These are phyloP conservation scores for Brachyhypopomus occidentalis DNA, from an alignment of 2,113 vertebrate species.

Conservation along the genomic window DNA sequence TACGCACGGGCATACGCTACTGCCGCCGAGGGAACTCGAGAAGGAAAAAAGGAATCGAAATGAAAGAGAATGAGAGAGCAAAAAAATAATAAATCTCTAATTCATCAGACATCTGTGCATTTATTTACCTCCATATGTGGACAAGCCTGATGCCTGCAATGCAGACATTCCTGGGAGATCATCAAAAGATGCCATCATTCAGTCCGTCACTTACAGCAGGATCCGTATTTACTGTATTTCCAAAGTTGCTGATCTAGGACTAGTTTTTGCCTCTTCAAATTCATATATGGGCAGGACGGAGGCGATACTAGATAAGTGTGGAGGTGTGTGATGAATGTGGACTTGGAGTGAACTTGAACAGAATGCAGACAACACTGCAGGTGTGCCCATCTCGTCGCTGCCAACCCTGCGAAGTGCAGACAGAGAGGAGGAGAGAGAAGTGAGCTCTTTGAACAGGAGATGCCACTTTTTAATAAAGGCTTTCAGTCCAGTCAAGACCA, in stretches of 20 bases:
- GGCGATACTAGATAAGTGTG: no score
- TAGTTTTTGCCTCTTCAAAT: no score
- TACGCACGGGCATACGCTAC: neutral
- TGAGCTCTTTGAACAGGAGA: neutral
- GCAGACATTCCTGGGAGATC: neutral
- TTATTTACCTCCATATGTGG: conserved; percentile 37
- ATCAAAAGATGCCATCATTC: conserved; percentile 16
- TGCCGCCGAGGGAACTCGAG: neutral
- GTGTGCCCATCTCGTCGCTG: conserved; percentile 61
- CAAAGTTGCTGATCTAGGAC: no score
- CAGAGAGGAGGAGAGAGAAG: conserved; percentile 43
- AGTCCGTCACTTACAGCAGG: conserved; percentile 52
- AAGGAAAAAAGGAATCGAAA: neutral
- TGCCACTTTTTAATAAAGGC: conserved; percentile 1
- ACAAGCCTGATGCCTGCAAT: conserved; percentile 11
- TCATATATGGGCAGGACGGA: no score
- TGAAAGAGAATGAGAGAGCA: conserved; percentile 1
- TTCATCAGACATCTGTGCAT: conserved; percentile 43
- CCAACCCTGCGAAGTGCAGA: conserved; percentile 60
- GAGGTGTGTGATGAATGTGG: no score
- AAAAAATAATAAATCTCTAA: neutral
- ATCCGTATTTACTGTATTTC: no score
- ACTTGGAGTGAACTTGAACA: conserved; percentile 63
- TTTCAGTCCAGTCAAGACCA: neutral
- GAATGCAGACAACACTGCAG: conserved; percentile 56